phyloP scores from a whole-genome alignment of 2,113 vertebrate genomes.

The Mustela lutreola region DNA sequence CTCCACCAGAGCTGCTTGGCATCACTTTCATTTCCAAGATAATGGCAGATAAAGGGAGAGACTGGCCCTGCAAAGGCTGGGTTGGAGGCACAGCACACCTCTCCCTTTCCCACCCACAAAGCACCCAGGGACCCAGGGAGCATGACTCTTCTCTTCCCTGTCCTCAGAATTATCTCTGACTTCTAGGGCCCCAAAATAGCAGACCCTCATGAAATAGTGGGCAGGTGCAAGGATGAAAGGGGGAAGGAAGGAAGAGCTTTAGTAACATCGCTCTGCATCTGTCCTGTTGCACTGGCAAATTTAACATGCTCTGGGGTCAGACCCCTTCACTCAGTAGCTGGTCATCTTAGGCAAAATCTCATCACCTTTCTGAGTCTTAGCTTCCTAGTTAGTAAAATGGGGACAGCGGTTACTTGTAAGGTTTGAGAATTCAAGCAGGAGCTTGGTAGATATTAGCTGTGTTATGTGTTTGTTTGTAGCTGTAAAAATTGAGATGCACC shows the following conservation, averaged over 20 bases:
- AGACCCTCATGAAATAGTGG: background rate
- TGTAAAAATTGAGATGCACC: slow-evolving; percentile 3
- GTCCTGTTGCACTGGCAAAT: background rate
- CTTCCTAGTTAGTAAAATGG: slow-evolving; percentile 39
- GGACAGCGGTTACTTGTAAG: background rate
- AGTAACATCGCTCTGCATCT: background rate
- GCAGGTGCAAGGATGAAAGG: background rate
- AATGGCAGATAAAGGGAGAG: background rate
- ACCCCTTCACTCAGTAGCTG: background rate
- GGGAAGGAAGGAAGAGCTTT: background rate
- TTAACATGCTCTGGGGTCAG: background rate
- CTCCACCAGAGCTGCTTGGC: background rate
- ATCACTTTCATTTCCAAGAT: slow-evolving; percentile 11
- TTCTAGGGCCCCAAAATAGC: background rate
- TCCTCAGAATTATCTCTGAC: background rate
- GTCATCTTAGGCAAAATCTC: background rate
- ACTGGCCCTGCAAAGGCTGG: background rate
- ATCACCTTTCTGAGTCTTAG: background rate
- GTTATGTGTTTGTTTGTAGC: slow-evolving; percentile 21
- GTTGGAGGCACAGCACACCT: background rate
- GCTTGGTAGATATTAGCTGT: slow-evolving; percentile 20
- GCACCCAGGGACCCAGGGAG: background rate
- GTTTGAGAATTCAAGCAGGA: slow-evolving; percentile 28
- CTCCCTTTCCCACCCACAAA: background rate
- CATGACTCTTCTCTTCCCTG: background rate